These are phyloP conservation scores for Lontra canadensis DNA, from an alignment of 2,113 vertebrate species.

Conservation along the genomic window DNA sequence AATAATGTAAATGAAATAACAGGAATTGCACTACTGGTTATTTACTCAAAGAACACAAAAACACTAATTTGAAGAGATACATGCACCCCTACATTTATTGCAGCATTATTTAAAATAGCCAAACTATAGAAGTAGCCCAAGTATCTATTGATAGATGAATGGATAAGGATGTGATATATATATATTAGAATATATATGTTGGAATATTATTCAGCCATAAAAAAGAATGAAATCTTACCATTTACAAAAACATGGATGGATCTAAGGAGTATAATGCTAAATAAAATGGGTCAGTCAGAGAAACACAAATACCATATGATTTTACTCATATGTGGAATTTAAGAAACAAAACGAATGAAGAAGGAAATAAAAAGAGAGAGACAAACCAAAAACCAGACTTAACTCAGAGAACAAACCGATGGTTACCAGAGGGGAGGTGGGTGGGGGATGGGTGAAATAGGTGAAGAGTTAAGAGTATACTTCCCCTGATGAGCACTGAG, in stretches of 20 bases:
- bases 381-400: not conserved
- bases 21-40: not conserved
- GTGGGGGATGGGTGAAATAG: not conserved
- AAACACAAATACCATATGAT: not conserved
- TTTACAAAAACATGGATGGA: not conserved
- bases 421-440: not conserved
- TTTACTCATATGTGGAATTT: not conserved
- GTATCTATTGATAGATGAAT: not conserved
- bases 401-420: not conserved
- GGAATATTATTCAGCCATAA: not conserved
- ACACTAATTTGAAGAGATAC: not conserved
- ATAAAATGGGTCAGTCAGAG: not conserved
- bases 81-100: not conserved
- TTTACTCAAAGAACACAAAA: not conserved
- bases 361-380: not conserved
- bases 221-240: not conserved
- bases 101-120: not conserved
- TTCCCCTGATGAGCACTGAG: not conserved
- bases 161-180: not conserved
- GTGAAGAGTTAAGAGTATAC: not conserved
- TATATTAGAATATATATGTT: not conserved
- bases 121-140: not conserved
- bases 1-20: not conserved
- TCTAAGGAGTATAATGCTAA: not conserved
- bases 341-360: not conserved